phyloP scores from a whole-genome alignment of 2,888 invertebrate genomes.

The Vanessa cardui region DNA sequence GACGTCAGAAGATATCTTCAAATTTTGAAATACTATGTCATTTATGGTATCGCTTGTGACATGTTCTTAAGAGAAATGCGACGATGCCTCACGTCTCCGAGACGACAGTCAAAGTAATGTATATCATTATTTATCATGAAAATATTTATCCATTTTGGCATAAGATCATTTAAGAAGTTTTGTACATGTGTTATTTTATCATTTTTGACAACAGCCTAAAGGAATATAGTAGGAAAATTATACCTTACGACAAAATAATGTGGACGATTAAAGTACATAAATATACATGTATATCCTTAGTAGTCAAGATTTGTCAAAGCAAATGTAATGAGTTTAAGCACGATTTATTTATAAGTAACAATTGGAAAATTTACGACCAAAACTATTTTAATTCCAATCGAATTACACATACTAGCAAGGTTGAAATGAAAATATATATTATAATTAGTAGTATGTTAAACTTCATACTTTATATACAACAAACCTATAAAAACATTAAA shows the following conservation, averaged over 20 bases:
- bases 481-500: too few relatives aligned
- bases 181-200: not conserved
- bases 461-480: too few relatives aligned
- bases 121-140: constrained; percentile 10
- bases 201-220: not conserved
- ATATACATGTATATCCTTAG: too few relatives aligned
- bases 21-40: not conserved
- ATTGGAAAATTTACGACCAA: too few relatives aligned
- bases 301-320: too few relatives aligned
- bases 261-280: too few relatives aligned
- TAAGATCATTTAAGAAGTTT: constrained; percentile 1
- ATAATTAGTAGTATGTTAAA: too few relatives aligned
- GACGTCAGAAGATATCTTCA: not conserved
- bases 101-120: constrained; percentile 2
- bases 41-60: constrained; percentile 6
- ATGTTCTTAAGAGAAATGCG: constrained; percentile 11
- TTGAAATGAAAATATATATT: too few relatives aligned
- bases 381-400: too few relatives aligned
- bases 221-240: not conserved
- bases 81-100: not conserved
- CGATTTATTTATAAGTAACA: too few relatives aligned
- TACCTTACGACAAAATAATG: not conserved
- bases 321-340: too few relatives aligned
- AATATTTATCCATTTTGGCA: constrained; percentile 9
- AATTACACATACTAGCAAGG: too few relatives aligned